Conservation (phyloP, 2,113 vertebrate species). For the Prionailurus viverrinus region DNA sequence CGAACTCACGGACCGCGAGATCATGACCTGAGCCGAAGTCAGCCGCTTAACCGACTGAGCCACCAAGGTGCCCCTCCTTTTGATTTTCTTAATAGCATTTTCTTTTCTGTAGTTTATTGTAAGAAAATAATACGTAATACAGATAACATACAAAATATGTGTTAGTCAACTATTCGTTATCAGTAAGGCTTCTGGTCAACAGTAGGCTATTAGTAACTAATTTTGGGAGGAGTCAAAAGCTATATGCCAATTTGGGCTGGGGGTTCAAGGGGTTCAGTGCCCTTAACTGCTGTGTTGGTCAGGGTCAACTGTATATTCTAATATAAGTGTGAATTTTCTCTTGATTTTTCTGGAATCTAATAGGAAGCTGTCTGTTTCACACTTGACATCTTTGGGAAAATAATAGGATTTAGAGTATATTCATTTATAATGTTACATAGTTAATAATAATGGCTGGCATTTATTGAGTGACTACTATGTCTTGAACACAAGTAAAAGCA, state of each 20-base stretch:
- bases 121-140: not conserved
- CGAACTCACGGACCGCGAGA: too few species aligned
- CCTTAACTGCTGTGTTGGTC: not conserved
- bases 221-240: not conserved
- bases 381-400: constrained; percentile 25
- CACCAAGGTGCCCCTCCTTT: too few species aligned
- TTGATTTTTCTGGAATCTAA: constrained; percentile 34
- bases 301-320: not conserved
- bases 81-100: not conserved
- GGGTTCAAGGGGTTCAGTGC: not conserved
- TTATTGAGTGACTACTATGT: not conserved
- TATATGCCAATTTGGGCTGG: not conserved
- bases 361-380: constrained; percentile 37
- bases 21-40: too few species aligned
- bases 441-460: constrained; percentile 33
- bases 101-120: not conserved
- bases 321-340: not conserved
- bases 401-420: not conserved
- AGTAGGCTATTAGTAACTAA: not conserved
- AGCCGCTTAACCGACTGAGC: too few species aligned
- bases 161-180: not conserved
- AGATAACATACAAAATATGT: not conserved
- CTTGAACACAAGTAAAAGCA: not conserved
- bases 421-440: not conserved
- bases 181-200: not conserved